phyloP scores from a whole-genome alignment of 2,797 vertebrate species.

The Acipenser oxyrinchus region DNA sequence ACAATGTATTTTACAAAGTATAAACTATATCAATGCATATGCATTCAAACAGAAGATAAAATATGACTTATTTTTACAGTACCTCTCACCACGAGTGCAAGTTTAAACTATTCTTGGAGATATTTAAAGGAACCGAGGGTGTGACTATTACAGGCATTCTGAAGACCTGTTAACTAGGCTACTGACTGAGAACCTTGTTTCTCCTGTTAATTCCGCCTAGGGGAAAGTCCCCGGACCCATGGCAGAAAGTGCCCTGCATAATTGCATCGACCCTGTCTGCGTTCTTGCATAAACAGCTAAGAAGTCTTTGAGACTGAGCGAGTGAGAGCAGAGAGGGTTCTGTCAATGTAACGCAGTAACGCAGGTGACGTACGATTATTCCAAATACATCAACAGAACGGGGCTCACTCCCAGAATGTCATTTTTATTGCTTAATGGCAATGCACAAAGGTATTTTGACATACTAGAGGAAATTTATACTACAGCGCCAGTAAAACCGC shows the following conservation, averaged over 20 bases:
- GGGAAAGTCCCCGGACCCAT: constrained; percentile 52
- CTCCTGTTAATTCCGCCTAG: constrained; percentile 27
- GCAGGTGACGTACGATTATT: constrained; percentile 26
- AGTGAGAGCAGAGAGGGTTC: constrained; percentile 18
- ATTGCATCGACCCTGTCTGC: constrained; percentile 10
- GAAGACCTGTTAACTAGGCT: constrained; percentile 46
- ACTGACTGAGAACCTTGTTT: constrained; percentile 33
- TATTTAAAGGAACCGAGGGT: neutral
- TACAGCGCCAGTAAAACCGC: no score
- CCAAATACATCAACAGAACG: constrained; percentile 35
- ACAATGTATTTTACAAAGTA: no score
- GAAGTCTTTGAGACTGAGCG: constrained; percentile 39
- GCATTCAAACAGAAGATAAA: no score
- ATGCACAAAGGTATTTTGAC: no score
- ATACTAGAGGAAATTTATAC: no score
- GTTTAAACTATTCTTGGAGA: neutral
- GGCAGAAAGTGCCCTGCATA: constrained; percentile 34
- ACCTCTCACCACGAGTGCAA: neutral
- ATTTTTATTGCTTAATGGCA: neutral
- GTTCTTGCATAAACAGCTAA: constrained; percentile 18
- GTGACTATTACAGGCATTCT: constrained; percentile 14
- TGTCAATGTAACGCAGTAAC: constrained; percentile 32
- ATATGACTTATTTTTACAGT: no score
- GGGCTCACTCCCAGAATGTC: constrained; percentile 51
- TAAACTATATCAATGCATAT: no score